These are phyloP conservation scores for Petaurus breviceps DNA, from an alignment of 2,113 vertebrate genomes.

Conservation along the genomic window DNA sequence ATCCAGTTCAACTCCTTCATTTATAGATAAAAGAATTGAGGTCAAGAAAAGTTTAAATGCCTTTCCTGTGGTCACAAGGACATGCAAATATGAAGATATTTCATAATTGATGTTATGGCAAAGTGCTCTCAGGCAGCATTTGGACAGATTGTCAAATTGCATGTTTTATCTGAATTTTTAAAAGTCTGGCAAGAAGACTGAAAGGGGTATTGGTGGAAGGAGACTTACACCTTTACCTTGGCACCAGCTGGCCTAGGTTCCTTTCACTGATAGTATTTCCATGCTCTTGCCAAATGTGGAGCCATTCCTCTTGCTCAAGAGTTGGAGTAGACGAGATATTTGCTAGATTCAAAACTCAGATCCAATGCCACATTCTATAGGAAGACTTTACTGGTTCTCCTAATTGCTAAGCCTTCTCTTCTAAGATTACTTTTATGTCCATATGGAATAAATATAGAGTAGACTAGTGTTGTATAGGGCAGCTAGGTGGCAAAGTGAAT, in stretches of 20 bases:
- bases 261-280: background rate
- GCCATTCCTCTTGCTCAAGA: background rate
- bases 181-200: background rate
- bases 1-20: too few species aligned
- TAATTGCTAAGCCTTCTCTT: background rate
- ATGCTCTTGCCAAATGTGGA: background rate
- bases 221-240: background rate
- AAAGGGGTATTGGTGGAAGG: background rate
- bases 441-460: background rate
- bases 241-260: too few species aligned
- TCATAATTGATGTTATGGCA: background rate
- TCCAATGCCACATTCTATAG: background rate
- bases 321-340: too few species aligned
- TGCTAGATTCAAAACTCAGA: background rate
- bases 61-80: background rate
- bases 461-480: background rate
- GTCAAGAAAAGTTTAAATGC: background rate
- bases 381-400: background rate
- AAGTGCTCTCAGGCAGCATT: background rate
- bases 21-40: too few species aligned
- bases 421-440: background rate
- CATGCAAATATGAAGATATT: background rate
- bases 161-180: slow-evolving; percentile 2
- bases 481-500: too few species aligned
- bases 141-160: slow-evolving; percentile 20